Conservation (phyloP, 2,797 vertebrate species). For the Acanthurus tractus region DNA sequence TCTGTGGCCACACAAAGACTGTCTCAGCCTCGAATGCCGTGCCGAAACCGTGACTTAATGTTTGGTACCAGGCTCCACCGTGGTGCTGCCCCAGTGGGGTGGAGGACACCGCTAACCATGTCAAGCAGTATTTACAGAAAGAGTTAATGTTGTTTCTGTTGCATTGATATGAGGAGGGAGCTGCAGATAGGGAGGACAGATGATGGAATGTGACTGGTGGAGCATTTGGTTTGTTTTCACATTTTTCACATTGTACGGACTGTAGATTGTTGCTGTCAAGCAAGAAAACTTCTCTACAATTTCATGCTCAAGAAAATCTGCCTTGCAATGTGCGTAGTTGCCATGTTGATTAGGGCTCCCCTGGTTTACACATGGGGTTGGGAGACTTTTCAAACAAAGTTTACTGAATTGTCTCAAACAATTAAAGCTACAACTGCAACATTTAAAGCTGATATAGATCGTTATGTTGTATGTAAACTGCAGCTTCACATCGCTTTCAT, state of each 20-base stretch:
- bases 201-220: slow-evolving; percentile 47
- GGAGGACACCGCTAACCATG: slow-evolving; percentile 40
- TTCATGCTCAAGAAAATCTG: slow-evolving; percentile 19
- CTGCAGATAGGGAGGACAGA: slow-evolving; percentile 42
- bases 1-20: slow-evolving; percentile 69
- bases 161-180: slow-evolving; percentile 48
- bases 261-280: slow-evolving; percentile 7
- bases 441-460: slow-evolving; percentile 6
- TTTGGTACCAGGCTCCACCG: slow-evolving; percentile 77
- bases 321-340: background rate
- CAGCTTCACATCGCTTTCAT: too few species aligned
- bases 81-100: slow-evolving; percentile 46
- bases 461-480: background rate
- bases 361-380: background rate
- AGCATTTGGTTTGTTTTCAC: slow-evolving; percentile 18
- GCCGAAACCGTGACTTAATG: slow-evolving; percentile 75
- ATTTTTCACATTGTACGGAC: slow-evolving; percentile 9
- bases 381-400: background rate
- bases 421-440: background rate
- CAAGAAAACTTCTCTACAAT: slow-evolving; percentile 5
- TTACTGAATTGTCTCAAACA: background rate
- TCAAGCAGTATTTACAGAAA: slow-evolving; percentile 60
- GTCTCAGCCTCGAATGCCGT: slow-evolving; percentile 65
- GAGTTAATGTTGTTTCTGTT: slow-evolving; percentile 58
- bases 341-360: background rate